These are phyloP conservation scores for Neoaliturus tenellus DNA, from an alignment of 2,888 invertebrate genomes.

Conservation along the genomic window DNA sequence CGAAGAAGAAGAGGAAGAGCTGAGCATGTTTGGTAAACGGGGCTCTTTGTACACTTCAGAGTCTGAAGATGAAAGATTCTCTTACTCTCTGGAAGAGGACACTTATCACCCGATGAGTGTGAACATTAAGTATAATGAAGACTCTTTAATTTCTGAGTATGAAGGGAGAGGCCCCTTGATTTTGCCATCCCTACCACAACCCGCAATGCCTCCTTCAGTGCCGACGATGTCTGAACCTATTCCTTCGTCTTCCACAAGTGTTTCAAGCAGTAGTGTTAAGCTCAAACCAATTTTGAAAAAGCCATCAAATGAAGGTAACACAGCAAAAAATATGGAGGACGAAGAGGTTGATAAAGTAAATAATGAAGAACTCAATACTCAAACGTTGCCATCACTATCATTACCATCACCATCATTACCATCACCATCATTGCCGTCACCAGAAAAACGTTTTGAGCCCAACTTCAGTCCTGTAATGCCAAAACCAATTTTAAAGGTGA, in stretches of 20 bases:
- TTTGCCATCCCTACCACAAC: background rate
- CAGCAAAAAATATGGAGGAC: background rate
- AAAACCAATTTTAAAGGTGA: constrained; percentile 85
- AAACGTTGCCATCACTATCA: too few relatives aligned
- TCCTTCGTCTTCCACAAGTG: background rate
- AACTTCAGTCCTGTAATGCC: constrained; percentile 76
- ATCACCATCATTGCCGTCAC: background rate
- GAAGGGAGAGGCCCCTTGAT: constrained; percentile 44
- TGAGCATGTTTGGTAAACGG: constrained; percentile 58
- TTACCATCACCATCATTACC: too few relatives aligned
- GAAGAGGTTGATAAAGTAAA: background rate
- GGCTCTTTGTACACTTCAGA: constrained; percentile 50
- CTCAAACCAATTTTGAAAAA: constrained; percentile 31
- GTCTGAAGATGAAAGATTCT: constrained; percentile 60
- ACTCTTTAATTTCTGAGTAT: constrained; percentile 61
- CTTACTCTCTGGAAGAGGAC: constrained; percentile 74
- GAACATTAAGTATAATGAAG: constrained; percentile 36
- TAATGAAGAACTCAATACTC: background rate
- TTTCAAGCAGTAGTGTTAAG: background rate
- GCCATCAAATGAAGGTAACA: background rate
- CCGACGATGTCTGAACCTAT: background rate
- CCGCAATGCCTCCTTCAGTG: background rate
- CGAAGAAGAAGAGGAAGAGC: constrained; percentile 69
- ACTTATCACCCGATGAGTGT: constrained; percentile 82
- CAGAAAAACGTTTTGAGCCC: constrained; percentile 49